Conservation (phyloP, 2,888 invertebrate species). For the Plutella xylostella region DNA sequence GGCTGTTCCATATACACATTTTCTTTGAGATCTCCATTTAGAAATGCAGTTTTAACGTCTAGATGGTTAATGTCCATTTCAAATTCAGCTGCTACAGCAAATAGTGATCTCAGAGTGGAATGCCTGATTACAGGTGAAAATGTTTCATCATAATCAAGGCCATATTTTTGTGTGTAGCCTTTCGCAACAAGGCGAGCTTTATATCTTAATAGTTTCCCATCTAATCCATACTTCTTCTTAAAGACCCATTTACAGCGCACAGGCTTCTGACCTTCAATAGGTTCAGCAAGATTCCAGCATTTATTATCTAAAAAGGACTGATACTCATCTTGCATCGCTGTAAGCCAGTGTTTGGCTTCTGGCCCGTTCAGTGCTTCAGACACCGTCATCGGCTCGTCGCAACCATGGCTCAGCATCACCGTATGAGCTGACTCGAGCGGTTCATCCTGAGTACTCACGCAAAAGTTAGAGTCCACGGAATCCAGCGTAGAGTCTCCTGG, state of each 20-base stretch:
- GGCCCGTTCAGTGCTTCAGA: too few species aligned
- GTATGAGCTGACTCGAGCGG: too few species aligned
- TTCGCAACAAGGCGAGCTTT: conserved; percentile 15
- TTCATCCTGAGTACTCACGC: too few species aligned
- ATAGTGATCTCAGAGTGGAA: not conserved
- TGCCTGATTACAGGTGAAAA: not conserved
- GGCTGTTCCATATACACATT: not conserved
- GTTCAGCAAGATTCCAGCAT: conserved; percentile 8
- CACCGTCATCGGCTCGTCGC: too few species aligned
- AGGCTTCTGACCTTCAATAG: not conserved
- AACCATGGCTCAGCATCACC: too few species aligned
- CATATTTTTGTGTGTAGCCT: conserved; percentile 5
- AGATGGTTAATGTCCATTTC: not conserved
- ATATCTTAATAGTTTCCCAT: conserved; percentile 12
- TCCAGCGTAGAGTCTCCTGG: too few species aligned
- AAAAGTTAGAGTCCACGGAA: too few species aligned
- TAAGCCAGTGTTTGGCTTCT: conserved; percentile 16
- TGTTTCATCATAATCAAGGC: not conserved
- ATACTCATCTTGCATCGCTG: conserved; percentile 10
- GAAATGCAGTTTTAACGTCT: conserved; percentile 4
- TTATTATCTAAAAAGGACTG: not conserved
- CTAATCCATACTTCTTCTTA: conserved; percentile 9
- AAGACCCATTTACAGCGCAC: conserved; percentile 15
- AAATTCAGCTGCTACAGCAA: not conserved
- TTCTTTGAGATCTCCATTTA: conserved; percentile 1